phyloP scores from a whole-genome alignment of 2,888 invertebrate genomes.

The Danaus chrysippus region DNA sequence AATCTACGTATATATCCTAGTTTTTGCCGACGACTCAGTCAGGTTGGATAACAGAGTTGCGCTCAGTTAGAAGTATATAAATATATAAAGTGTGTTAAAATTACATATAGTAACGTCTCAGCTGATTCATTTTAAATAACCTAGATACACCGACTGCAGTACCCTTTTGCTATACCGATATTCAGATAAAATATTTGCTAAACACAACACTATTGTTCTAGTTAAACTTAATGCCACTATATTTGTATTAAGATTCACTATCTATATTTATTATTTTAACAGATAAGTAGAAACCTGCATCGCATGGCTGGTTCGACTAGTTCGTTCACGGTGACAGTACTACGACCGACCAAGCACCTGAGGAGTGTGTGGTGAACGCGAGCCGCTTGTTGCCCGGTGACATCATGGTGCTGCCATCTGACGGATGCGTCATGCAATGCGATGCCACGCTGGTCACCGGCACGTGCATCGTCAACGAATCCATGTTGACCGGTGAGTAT shows the following conservation, averaged over 20 bases:
- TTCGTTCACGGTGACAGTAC: slow-evolving; percentile 79
- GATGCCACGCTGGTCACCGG: slow-evolving; percentile 93
- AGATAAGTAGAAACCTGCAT: slow-evolving; percentile 84
- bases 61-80: too few relatives aligned
- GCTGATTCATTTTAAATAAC: too few relatives aligned
- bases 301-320: slow-evolving; percentile 82
- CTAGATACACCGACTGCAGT: too few relatives aligned
- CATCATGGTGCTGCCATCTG: slow-evolving; percentile 87
- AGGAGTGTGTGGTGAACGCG: slow-evolving; percentile 73
- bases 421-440: slow-evolving; percentile 88
- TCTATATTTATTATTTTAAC: slow-evolving; percentile 20
- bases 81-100: too few relatives aligned
- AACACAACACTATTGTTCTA: too few relatives aligned
- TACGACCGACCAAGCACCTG: slow-evolving; percentile 65
- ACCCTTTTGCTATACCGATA: too few relatives aligned
- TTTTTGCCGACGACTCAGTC: too few relatives aligned
- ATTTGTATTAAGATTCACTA: not conserved
- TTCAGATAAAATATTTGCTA: too few relatives aligned
- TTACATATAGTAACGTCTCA: too few relatives aligned
- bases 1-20: too few relatives aligned
- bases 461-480: slow-evolving; percentile 95
- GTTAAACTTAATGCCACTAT: too few relatives aligned
- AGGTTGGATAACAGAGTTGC: too few relatives aligned
- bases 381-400: slow-evolving; percentile 91
- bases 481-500: slow-evolving; percentile 90